Percentiles rank a stretch among this genome's conserved stretches.
phyloP scores from a whole-genome alignment of 92 coral and sea anemone genomes.

The Zoanthus sansibaricus region DNA sequence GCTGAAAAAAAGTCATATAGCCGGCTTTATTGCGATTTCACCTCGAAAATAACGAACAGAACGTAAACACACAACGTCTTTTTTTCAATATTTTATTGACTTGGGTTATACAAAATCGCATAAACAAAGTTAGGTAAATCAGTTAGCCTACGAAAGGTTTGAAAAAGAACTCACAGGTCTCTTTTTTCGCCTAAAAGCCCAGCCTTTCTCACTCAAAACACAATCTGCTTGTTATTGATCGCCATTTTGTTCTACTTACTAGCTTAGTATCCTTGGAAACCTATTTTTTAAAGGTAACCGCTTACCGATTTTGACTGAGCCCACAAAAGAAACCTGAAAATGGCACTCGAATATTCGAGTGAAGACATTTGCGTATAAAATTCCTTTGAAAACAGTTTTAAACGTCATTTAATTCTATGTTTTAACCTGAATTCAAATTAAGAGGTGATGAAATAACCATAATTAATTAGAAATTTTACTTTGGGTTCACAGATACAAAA shows the following conservation, averaged over 20 bases:
- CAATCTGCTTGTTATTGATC: background rate
- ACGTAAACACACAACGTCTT: constrained; percentile 25
- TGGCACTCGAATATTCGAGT: constrained; percentile 9
- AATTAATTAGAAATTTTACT: constrained; percentile 1
- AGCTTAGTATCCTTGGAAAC: constrained; percentile 11
- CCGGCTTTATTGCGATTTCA: constrained; percentile 10
- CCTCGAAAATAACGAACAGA: constrained; percentile 16
- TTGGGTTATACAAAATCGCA: constrained; percentile 9
- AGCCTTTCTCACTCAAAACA: background rate
- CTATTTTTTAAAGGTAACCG: background rate
- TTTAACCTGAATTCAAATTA: background rate
- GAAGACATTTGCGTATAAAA: constrained; percentile 11
- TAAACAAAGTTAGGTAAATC: constrained; percentile 1
- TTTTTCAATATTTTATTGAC: constrained; percentile 20
- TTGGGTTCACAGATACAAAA: background rate
- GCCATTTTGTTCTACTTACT: background rate
- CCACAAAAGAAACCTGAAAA: constrained; percentile 3
- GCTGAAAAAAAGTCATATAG: constrained; percentile 9
- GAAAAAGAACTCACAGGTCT: background rate
- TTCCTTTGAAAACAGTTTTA: background rate
- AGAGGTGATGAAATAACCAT: constrained; percentile 1
- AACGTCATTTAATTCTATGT: constrained; percentile 3
- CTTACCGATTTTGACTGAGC: constrained; percentile 14
- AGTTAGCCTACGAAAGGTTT: constrained; percentile 11
- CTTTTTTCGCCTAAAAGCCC: background rate